Percentiles rank a stretch among this genome's conserved stretches.
phyloP scores from a whole-genome alignment of 37 sponge, comb jelly and placozoan genomes.

The Petrosia ficiformis region DNA sequence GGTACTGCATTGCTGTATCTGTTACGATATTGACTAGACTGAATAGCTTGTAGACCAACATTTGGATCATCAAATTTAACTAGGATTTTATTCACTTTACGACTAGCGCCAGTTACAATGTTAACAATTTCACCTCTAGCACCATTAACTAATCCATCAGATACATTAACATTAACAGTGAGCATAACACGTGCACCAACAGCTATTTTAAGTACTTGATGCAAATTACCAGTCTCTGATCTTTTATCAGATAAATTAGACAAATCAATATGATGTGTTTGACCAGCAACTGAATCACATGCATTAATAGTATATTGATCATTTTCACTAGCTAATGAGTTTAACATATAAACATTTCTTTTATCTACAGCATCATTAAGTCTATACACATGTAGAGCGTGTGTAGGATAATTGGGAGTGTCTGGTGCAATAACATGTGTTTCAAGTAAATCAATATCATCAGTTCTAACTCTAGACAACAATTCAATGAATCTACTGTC shows the following conservation, averaged over 20 bases:
- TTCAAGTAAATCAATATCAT: slow-evolving; percentile 19
- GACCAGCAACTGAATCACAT: slow-evolving; percentile 29
- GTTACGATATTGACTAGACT: slow-evolving; percentile 15
- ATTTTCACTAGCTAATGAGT: slow-evolving; percentile 7
- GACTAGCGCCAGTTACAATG: slow-evolving; percentile 8
- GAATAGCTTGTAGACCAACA: slow-evolving; percentile 20
- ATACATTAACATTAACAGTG: slow-evolving; percentile 42
- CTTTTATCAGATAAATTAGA: slow-evolving; percentile 14
- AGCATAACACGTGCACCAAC: slow-evolving; percentile 41
- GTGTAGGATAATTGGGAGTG: slow-evolving; percentile 22
- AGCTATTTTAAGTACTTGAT: slow-evolving; percentile 34
- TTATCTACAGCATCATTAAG: slow-evolving; percentile 30
- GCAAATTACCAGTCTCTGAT: slow-evolving; percentile 34
- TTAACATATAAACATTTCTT: slow-evolving; percentile 16
- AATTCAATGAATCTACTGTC: slow-evolving; percentile 23
- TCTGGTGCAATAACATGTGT: slow-evolving; percentile 8
- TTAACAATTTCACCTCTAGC: slow-evolving; percentile 26
- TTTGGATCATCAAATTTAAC: slow-evolving; percentile 39
- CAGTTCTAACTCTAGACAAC: slow-evolving; percentile 38
- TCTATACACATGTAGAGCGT: slow-evolving; percentile 44
- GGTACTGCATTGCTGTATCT: slow-evolving; percentile 29
- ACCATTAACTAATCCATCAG: slow-evolving; percentile 28
- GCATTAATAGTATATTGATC: slow-evolving; percentile 27
- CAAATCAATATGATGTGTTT: slow-evolving; percentile 13
- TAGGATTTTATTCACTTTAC: slow-evolving; percentile 24